Evolutionary conservation across 2,113 vertebrate genomes (phyloP).

Genomic region (Chelonoidis abingdonii): DNA sequence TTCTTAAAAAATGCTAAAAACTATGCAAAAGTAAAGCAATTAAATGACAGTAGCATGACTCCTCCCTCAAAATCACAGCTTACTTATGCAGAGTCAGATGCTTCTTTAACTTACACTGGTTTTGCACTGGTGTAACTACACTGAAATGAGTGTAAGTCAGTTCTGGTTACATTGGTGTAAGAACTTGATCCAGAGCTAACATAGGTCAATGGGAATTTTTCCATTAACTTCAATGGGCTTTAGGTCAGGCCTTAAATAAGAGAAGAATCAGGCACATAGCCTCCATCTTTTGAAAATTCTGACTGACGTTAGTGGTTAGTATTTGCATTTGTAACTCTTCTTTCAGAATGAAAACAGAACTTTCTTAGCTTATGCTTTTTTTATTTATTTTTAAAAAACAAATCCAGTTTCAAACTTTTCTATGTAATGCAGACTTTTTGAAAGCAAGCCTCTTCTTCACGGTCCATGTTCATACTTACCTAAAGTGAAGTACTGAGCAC

Average conservation of each 20-base stretch:
- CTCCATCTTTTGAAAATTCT: background rate
- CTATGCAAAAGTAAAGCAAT: background rate
- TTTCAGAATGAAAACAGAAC: background rate
- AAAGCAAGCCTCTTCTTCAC: slow-evolving; percentile 28
- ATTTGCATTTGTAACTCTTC: background rate
- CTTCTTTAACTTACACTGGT: background rate
- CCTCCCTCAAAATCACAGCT: background rate
- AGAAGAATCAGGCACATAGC: background rate
- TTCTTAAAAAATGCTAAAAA: background rate
- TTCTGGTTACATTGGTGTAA: background rate
- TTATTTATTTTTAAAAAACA: background rate
- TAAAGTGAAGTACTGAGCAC: background rate
- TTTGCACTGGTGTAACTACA: background rate
- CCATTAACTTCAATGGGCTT: background rate
- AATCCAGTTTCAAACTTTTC: background rate
- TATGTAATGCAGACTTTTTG: background rate
- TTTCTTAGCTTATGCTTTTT: background rate
- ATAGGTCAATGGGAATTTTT: background rate
- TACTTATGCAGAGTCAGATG: background rate
- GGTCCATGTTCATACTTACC: background rate
- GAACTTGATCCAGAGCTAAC: background rate
- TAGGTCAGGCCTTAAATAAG: background rate
- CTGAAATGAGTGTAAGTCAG: background rate
- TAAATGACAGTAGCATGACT: background rate
- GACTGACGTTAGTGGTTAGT: background rate